These are phyloP conservation scores for Papilio gigon DNA, from an alignment of 2,888 invertebrate genomes.

Conservation along the genomic window DNA sequence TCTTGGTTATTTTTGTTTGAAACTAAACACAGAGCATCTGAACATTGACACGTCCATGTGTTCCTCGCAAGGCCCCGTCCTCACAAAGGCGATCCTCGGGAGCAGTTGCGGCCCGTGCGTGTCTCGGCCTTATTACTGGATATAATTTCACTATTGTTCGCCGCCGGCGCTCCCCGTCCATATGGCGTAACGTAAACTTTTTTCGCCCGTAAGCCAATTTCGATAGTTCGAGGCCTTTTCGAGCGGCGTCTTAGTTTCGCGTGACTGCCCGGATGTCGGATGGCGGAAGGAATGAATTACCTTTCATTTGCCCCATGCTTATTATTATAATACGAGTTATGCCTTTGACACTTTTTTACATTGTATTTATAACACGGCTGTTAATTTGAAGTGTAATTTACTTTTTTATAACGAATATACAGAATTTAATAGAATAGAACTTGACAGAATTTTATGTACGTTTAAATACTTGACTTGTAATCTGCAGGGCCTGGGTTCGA, in stretches of 20 bases:
- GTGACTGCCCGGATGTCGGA: conserved; percentile 60
- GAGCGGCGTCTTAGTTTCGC: conserved; percentile 66
- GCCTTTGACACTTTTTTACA: conserved; percentile 27
- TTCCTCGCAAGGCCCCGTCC: conserved; percentile 34
- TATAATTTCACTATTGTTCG: conserved; percentile 81
- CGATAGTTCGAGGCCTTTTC: conserved; percentile 62
- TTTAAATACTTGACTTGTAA: too few relatives aligned
- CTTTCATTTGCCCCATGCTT: conserved; percentile 54
- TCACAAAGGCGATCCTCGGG: conserved; percentile 53
- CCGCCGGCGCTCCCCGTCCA: conserved; percentile 71
- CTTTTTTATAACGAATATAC: conserved; percentile 16
- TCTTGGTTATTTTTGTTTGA: neutral
- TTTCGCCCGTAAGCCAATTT: conserved; percentile 67
- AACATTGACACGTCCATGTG: conserved; percentile 17
- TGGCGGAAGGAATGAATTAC: conserved; percentile 66
- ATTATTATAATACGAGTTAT: conserved; percentile 27
- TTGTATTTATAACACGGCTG: conserved; percentile 4
- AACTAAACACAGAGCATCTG: conserved; percentile 3
- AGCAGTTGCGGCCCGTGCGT: conserved; percentile 77
- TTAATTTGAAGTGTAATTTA: neutral
- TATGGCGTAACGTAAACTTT: conserved; percentile 79
- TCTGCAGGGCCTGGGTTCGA: too few relatives aligned
- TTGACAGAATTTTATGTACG: too few relatives aligned
- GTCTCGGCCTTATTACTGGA: conserved; percentile 77
- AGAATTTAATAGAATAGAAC: too few relatives aligned